phyloP scores from a whole-genome alignment of 2,113 vertebrate genomes.

The Siphamia tubifer region DNA sequence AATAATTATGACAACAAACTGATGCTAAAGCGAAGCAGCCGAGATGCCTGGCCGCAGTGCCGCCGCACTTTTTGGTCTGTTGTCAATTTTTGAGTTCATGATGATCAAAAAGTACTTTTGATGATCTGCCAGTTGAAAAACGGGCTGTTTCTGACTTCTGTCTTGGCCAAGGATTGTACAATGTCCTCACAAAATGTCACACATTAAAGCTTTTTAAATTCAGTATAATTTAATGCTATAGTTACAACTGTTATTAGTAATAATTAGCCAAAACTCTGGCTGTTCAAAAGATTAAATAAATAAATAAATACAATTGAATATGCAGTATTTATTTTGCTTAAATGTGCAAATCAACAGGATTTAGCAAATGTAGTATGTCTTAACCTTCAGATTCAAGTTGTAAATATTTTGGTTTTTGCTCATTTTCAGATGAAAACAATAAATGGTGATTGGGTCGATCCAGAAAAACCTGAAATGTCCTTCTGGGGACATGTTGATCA shows the following conservation, averaged over 20 bases:
- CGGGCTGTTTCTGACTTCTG: neutral
- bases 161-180: neutral
- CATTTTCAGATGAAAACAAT: conserved; percentile 63
- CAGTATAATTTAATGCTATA: neutral
- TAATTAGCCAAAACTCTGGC: too few species aligned
- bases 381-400: too few species aligned
- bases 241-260: neutral
- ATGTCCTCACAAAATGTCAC: neutral
- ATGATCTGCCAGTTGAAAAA: conserved; percentile 14
- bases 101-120: neutral
- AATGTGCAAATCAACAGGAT: too few species aligned
- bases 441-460: conserved; percentile 44
- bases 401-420: too few species aligned
- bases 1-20: conserved; percentile 33
- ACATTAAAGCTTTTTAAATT: neutral
- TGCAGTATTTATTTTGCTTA: too few species aligned
- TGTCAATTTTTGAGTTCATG: conserved; percentile 12
- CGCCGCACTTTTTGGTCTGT: conserved; percentile 10
- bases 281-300: too few species aligned
- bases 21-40: conserved; percentile 8
- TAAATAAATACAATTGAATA: too few species aligned
- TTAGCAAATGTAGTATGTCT: too few species aligned
- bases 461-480: conserved; percentile 35
- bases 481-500: conserved; percentile 44
- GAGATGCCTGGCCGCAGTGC: conserved; percentile 8